phyloP scores from a whole-genome alignment of 2,888 invertebrate species.

The Ophraella communa region DNA sequence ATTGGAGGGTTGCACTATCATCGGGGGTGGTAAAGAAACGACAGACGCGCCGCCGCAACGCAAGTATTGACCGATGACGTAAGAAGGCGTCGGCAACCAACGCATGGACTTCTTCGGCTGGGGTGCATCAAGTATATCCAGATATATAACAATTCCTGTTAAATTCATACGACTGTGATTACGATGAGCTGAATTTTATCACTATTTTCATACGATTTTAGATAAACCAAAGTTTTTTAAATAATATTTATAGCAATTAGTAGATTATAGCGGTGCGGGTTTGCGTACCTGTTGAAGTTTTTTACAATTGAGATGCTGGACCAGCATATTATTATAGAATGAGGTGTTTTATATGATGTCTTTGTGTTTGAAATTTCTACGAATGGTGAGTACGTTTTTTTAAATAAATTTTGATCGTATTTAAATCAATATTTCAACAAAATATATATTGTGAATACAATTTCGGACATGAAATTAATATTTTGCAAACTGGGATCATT shows the following conservation, averaged over 20 bases:
- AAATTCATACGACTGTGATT: conserved; percentile 13
- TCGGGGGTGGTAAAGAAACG: conserved; percentile 12
- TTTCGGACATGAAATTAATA: too few relatives aligned
- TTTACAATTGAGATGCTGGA: conserved; percentile 13
- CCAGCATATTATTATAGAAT: conserved; percentile 16
- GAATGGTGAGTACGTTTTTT: conserved; percentile 56
- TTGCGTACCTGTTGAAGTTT: conserved; percentile 35
- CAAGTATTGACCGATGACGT: conserved; percentile 60
- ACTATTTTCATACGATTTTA: background rate
- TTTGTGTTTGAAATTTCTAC: conserved; percentile 57
- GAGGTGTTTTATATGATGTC: conserved; percentile 47
- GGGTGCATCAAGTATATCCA: conserved; percentile 30
- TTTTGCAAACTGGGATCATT: too few relatives aligned
- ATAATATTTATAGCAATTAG: background rate
- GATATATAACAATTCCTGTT: conserved; percentile 17
- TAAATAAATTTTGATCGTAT: background rate
- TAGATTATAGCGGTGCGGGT: background rate
- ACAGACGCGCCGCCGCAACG: conserved; percentile 59
- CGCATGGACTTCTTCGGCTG: conserved; percentile 45
- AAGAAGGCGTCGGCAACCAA: conserved; percentile 58
- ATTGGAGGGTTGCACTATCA: background rate
- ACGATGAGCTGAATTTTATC: conserved; percentile 3
- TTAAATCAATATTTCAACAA: too few relatives aligned
- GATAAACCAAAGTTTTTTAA: background rate
- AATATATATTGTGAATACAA: too few relatives aligned